A percentile compares a stretch with the other conserved stretches of the same genome.
phyloP scores from a whole-genome alignment of 2,888 invertebrate genomes.

The Eumerus sabulonum region DNA sequence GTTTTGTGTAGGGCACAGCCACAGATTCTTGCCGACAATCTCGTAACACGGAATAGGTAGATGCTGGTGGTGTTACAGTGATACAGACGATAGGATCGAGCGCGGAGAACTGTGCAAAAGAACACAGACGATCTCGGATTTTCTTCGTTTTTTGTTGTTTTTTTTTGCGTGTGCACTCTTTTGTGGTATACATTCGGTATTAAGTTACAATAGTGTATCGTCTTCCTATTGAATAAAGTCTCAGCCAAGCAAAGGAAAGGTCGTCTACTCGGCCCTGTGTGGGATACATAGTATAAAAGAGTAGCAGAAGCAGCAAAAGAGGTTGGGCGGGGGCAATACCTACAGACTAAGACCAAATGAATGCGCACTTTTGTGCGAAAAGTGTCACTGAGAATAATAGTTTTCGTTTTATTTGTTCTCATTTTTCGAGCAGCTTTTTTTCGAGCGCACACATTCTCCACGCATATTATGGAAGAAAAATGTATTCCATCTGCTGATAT shows the following conservation, averaged over 20 bases:
- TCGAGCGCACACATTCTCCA: slow-evolving; percentile 37
- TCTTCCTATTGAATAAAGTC: slow-evolving; percentile 43
- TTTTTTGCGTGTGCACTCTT: slow-evolving; percentile 54
- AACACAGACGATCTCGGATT: slow-evolving; percentile 54
- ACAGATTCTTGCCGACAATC: slow-evolving; percentile 65
- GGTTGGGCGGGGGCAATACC: slow-evolving; percentile 8
- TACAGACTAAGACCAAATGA: not conserved
- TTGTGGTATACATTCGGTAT: slow-evolving; percentile 57
- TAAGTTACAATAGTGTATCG: slow-evolving; percentile 63
- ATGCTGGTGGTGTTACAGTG: slow-evolving; percentile 36
- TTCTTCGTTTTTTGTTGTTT: slow-evolving; percentile 25
- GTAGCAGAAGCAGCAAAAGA: not conserved
- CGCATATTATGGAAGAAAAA: slow-evolving; percentile 77
- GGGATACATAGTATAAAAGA: slow-evolving; percentile 37
- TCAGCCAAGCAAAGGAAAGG: slow-evolving; percentile 22
- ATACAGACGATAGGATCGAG: not conserved
- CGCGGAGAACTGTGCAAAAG: slow-evolving; percentile 33
- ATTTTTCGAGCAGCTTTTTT: slow-evolving; percentile 32
- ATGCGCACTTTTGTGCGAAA: slow-evolving; percentile 24
- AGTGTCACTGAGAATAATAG: slow-evolving; percentile 25
- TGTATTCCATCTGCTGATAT: slow-evolving; percentile 74
- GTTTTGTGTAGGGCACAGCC: slow-evolving; percentile 50
- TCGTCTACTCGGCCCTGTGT: slow-evolving; percentile 43
- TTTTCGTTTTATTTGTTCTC: not conserved
- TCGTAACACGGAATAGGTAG: too few species aligned